Base-by-base conservation (phyloP, 2,797 vertebrate species). In the Sparus aurata region DNA sequence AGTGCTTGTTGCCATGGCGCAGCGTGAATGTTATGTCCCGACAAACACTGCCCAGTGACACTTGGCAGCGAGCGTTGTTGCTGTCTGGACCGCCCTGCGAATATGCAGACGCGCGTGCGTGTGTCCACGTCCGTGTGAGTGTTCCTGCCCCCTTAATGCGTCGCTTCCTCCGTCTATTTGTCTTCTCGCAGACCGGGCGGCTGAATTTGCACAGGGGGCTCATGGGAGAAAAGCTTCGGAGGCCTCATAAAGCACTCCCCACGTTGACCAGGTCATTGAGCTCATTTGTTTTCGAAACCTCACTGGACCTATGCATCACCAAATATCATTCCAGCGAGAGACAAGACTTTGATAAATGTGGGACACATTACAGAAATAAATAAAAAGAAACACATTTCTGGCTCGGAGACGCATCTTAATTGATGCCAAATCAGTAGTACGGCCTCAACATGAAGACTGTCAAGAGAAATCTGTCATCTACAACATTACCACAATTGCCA, bases 161-260 rank as follows among this genome's bases (percentile, higher is more conserved):
- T 91, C 67, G 79, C 86, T 93, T 94, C 91, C 93, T 89, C 71
- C 50, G 7, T 59, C 79, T 94, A 87, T 94, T 95, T 94, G 86
- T 91, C 90, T 94, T 92, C 79, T 89, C 69, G 59, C 87, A 92
- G 88, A 89, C 25, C 25, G 46, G 85, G 75, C 17, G 64, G 70
- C 54, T 82, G 83, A 88, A 82, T 87, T 83, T 83, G 79, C 72
- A 71, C 75, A 41, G 65, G 65, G 43, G 69, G 77, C 83, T 87
- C 74, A 49, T 63, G 69, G 69, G 68, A 80, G 87, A 90, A 88
- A 83, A 78, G 74, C 77, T 62, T 52, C 58, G 57, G 71, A 84
- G 88, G 73, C 66, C 69, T 85, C 66, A 53, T 80, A 78, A 87
- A 89, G 73, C 63, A 66, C 57, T 81, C 64, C 45, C 18, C 27